phyloP scores from a whole-genome alignment of 2,797 vertebrate species.

The Cyprinella venusta region DNA sequence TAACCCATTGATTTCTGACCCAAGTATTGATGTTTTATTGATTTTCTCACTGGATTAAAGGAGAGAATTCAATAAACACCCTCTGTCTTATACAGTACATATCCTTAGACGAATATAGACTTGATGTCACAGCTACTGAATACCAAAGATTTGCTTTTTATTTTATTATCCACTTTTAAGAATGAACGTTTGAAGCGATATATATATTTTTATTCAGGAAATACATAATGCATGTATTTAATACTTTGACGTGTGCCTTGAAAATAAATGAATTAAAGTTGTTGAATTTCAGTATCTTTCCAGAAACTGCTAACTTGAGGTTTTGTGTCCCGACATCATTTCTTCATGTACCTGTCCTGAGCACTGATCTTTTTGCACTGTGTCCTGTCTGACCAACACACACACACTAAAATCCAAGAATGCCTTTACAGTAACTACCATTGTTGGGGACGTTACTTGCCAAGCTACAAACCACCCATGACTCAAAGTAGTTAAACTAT shows the following conservation, averaged over 20 bases:
- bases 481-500: not conserved
- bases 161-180: not conserved
- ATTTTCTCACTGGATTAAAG: conserved; percentile 23
- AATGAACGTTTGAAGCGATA: not conserved
- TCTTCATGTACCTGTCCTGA: not conserved
- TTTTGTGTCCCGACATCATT: conserved; percentile 6
- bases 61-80: conserved; percentile 6
- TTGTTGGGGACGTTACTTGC: conserved; percentile 5
- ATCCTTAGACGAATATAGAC: not conserved
- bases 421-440: not conserved
- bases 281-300: conserved; percentile 10
- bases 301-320: conserved; percentile 4
- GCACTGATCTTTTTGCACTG: conserved; percentile 2
- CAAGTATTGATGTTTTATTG: conserved; percentile 18
- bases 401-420: not conserved
- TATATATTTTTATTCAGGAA: not conserved
- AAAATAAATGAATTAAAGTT: conserved; percentile 35
- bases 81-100: not conserved
- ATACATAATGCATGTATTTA: conserved; percentile 5
- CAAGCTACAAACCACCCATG: not conserved
- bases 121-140: not conserved
- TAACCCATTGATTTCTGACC: not conserved
- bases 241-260: conserved; percentile 10
- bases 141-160: not conserved
- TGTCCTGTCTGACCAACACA: conserved; percentile 7